These are phyloP conservation scores for Ailurus styani DNA, from an alignment of 2,113 vertebrate genomes.

Conservation along the genomic window DNA sequence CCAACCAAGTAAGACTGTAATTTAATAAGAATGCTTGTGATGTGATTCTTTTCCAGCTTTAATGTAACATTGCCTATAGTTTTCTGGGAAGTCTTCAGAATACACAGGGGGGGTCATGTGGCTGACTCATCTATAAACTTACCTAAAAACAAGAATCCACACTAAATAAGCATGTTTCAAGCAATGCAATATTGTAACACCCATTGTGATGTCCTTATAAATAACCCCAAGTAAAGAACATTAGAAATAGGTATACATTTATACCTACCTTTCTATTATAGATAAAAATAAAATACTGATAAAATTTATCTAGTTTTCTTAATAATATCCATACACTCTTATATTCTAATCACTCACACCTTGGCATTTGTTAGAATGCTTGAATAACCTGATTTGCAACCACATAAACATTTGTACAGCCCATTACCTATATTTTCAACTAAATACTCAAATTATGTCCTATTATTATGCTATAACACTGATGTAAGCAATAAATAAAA, in stretches of 20 bases:
- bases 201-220: not conserved
- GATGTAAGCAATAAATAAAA: constrained; percentile 2
- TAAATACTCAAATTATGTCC: not conserved
- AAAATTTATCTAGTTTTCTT: not conserved
- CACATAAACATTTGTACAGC: constrained; percentile 4
- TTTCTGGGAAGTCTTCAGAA: not conserved
- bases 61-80: not conserved
- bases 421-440: constrained; percentile 7
- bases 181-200: not conserved
- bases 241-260: not conserved
- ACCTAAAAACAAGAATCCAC: not conserved
- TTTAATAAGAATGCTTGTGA: not conserved
- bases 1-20: not conserved
- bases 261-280: not conserved
- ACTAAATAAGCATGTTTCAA: not conserved
- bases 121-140: not conserved
- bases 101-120: not conserved
- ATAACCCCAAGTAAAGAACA: not conserved
- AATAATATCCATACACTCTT: not conserved
- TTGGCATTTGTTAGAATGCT: not conserved
- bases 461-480: not conserved
- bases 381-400: constrained; percentile 26
- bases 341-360: not conserved
- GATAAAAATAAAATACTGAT: not conserved
- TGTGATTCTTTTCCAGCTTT: not conserved